Evolutionary conservation across 2,888 invertebrate species (phyloP), one percentile per base, ranked within the genome.

Genomic region (Phyllotreta striolata): DNA sequence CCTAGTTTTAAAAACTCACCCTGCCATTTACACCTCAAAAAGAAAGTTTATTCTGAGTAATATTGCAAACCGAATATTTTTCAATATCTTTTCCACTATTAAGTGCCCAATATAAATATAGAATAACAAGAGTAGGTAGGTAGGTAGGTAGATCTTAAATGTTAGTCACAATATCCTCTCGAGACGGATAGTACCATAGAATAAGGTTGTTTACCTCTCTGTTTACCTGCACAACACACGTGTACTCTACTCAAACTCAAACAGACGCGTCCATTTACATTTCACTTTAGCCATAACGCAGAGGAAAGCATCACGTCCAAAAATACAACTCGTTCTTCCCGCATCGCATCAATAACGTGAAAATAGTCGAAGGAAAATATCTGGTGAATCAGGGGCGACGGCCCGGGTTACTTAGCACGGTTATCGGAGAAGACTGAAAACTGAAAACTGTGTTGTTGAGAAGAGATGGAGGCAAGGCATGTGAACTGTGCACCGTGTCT

Each of bases 201-300:
- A 47, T 55, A 67, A 73, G 72, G 73, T 73, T 73, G 70, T 73
- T 73, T 73, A 73, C 73, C 73, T 73, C 64, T 41, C 35, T 68
- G 67, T 69, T 71, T 69, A 71, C 69, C 69, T 71, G 60, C 62
- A 37, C 40, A 49, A 65, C 65, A 70, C 73, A 73, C 70, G 72
- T 73, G 72, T 69, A 65, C 60, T 62, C 40, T 40, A 63, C 66
- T 57, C 63, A 69, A 69, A 65, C 64, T 57, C 63, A 69, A 69
- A 65, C 64, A 67, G 56, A 57, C 55, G 12, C 54, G 49, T 64
- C 47, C 59, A 59, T 66, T 66, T 63, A 68, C 61, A 58, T 55
- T 39, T 62, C 58, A 65, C 65, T 55, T 24, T 44, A 40, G 46
- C 58, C 49, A 62, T 62, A 47, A 57, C 37, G 34, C 47, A 35